Percentiles rank a stretch among this genome's conserved stretches.
phyloP scores from a whole-genome alignment of 2,113 vertebrate genomes.

The Nanorana parkeri region DNA sequence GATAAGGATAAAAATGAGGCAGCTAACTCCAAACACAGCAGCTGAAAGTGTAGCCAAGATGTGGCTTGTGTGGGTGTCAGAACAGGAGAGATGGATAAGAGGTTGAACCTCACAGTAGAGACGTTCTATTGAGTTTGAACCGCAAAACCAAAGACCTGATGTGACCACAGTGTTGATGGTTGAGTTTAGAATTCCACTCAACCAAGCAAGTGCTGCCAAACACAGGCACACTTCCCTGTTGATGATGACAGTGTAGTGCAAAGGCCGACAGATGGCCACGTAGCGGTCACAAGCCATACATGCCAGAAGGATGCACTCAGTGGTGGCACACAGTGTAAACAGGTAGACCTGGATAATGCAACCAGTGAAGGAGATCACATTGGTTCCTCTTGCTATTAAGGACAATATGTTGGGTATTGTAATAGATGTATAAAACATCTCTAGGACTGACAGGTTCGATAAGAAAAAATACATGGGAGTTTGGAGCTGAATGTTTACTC shows the following conservation, averaged over 20 bases:
- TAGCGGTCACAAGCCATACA: conserved; percentile 45
- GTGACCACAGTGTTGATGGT: conserved; percentile 28
- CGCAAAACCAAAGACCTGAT: conserved; percentile 1
- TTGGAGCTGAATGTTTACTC: conserved; percentile 17
- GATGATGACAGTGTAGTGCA: background rate
- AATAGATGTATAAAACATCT: conserved; percentile 29
- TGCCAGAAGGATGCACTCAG: conserved; percentile 20
- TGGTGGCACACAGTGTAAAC: conserved; percentile 35
- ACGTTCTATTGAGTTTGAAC: background rate
- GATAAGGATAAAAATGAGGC: conserved; percentile 16
- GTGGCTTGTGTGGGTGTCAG: conserved; percentile 4
- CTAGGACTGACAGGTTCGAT: conserved; percentile 31
- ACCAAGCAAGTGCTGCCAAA: conserved; percentile 7
- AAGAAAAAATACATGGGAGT: conserved; percentile 42
- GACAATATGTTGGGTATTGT: conserved; percentile 25
- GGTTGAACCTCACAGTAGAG: conserved; percentile 36
- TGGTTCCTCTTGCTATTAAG: background rate
- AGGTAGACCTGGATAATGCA: conserved; percentile 36
- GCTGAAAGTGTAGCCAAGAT: conserved; percentile 1
- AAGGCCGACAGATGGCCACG: conserved; percentile 5
- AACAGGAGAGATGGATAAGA: conserved; percentile 26
- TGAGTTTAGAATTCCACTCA: conserved; percentile 13
- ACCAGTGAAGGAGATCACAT: conserved; percentile 22
- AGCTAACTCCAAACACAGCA: conserved; percentile 28
- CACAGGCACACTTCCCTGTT: background rate